Evolutionary conservation across 2,113 vertebrate genomes (phyloP).

Genomic region (Laterallus jamaicensis): DNA sequence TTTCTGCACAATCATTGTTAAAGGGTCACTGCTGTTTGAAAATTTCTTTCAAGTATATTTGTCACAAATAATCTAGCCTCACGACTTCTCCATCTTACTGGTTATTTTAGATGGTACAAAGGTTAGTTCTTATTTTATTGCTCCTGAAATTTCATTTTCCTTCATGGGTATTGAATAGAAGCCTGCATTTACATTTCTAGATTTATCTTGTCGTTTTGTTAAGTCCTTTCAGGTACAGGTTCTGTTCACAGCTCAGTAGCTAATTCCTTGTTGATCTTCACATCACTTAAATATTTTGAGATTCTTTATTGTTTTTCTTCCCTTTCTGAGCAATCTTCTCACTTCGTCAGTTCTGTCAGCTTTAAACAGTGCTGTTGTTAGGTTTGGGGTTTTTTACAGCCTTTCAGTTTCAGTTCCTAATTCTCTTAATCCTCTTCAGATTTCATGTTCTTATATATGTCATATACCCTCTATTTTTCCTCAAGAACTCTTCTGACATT

Average conservation of each 20-base stretch:
- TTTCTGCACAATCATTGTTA: background rate
- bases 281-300: constrained; percentile 1
- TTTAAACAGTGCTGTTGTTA: background rate
- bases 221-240: background rate
- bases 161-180: background rate
- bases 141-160: constrained; percentile 20
- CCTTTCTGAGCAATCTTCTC: background rate
- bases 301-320: constrained; percentile 1
- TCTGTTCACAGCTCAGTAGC: background rate
- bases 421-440: constrained; percentile 48
- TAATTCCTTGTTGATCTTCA: background rate
- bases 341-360: background rate
- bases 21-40: background rate
- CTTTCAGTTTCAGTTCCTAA: constrained; percentile 15
- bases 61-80: background rate
- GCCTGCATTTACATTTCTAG: background rate
- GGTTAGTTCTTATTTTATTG: background rate
- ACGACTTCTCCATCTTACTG: background rate
- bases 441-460: constrained; percentile 26
- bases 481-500: constrained; percentile 7
- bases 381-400: background rate
- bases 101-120: background rate
- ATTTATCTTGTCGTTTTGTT: background rate
- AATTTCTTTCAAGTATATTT: background rate
- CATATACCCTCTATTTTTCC: constrained; percentile 21